Base-by-base conservation (phyloP, 1,140 invertebrate species). In the Drosophila setifemur region DNA sequence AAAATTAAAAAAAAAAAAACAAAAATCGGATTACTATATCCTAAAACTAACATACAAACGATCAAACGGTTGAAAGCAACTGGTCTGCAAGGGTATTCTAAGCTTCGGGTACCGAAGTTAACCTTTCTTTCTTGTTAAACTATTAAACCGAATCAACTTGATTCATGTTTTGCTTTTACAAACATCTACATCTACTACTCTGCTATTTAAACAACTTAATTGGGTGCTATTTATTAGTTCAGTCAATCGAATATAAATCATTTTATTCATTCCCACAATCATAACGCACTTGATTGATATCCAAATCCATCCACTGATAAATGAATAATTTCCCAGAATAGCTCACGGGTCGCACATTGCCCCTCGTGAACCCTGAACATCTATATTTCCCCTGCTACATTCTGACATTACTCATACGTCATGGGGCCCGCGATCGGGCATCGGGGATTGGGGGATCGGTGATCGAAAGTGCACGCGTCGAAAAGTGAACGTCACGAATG, bases 331-430 rank as follows among this genome's bases (percentile, higher is more conserved):
- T 58, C 4, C 21, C 21, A 11, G 50, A 55, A 23, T 43, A 31
- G 4, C 37, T 60, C 19, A 23, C 26, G 14, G 33, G 33, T 37
- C 33, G 33, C 33, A 35, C 31, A 4, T 12, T 54, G 28, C n/a
- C 52, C 37, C 52, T 29, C 29, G 29, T 11, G 33, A 18, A 26
- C 23, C 39, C 23, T 5, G 8, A 60, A 40, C 23, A 39, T 58
- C 33, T 39, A 5, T 21, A 16, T n/a, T n/a, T n/a, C 33, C 50
- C 31, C 31, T n/a, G 21, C 37, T 3, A 5, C 29, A 18, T 14
- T 40, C 26, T 8, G n/a, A 39, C 23, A 40, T 64, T 64, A 66
- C 61, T 64, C 61, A 66, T 64, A 64, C 61, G 61, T 48, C 57
- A 64, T 9, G 57, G 7, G 26, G 28, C 26, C 53, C 12, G 14